phyloP scores from a whole-genome alignment of 2,888 invertebrate species.

The Ochropacha duplaris region DNA sequence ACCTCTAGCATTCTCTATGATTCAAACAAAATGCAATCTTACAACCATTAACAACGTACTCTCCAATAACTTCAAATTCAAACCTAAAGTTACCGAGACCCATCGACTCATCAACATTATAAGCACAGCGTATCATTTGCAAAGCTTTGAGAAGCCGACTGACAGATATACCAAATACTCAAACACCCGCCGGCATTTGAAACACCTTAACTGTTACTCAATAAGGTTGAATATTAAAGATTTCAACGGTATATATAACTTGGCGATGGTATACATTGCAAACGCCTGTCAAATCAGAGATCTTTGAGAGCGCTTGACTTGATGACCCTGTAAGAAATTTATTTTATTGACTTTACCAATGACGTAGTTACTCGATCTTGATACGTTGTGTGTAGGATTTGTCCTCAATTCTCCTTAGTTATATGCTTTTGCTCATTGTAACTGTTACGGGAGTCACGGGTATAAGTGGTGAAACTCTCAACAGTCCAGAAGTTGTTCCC shows the following conservation, averaged over 20 bases:
- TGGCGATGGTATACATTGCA: constrained; percentile 15
- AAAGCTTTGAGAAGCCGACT: constrained; percentile 5
- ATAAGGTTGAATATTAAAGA: constrained; percentile 10
- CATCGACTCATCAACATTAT: constrained; percentile 21
- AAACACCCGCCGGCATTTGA: not conserved
- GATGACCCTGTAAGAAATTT: constrained; percentile 24
- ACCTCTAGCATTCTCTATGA: too few species aligned
- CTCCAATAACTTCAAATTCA: constrained; percentile 19
- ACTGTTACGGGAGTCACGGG: too few species aligned
- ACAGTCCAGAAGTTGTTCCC: too few species aligned
- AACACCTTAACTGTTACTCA: not conserved
- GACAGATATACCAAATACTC: not conserved
- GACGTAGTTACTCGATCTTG: constrained; percentile 1
- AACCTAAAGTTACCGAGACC: constrained; percentile 40
- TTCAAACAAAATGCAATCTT: too few species aligned
- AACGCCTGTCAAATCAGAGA: constrained; percentile 35
- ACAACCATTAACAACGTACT: not conserved
- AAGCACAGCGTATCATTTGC: constrained; percentile 37
- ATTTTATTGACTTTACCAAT: not conserved
- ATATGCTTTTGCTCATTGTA: not conserved
- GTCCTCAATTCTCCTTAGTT: not conserved
- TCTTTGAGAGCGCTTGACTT: constrained; percentile 27
- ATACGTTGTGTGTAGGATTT: not conserved
- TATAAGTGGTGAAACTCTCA: too few species aligned
- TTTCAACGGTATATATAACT: constrained; percentile 16